Evolutionary conservation across 2,113 vertebrate genomes (phyloP).

Genomic region (Tor tambroides): DNA sequence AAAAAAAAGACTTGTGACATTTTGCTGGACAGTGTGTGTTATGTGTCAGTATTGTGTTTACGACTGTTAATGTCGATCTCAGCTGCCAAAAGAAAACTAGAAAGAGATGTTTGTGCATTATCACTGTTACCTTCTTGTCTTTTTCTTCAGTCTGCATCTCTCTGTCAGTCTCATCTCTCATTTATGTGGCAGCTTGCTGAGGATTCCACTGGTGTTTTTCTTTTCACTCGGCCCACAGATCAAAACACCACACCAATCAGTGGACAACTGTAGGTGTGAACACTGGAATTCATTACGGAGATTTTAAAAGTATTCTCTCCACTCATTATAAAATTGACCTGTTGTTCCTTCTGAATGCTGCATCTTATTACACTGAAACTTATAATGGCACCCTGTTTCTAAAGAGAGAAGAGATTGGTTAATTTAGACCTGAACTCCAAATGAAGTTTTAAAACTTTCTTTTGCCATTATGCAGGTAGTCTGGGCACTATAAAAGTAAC

Average conservation of each 20-base stretch:
- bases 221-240: constrained; percentile 17
- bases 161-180: constrained; percentile 6
- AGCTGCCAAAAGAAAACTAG: neutral
- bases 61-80: neutral
- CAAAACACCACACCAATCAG: constrained; percentile 59
- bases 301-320: constrained; percentile 49
- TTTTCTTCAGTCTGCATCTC: neutral
- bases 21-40: neutral
- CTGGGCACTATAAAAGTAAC: neutral
- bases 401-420: constrained; percentile 33
- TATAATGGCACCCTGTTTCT: constrained; percentile 14
- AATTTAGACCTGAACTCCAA: constrained; percentile 36
- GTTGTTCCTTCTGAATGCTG: constrained; percentile 21
- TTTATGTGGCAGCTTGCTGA: neutral
- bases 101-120: neutral
- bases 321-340: constrained; percentile 49
- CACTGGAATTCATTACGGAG: constrained; percentile 36
- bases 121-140: neutral
- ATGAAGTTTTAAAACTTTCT: constrained; percentile 35
- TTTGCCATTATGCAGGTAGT: constrained; percentile 1
- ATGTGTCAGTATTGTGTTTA: neutral
- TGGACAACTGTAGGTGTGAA: constrained; percentile 55
- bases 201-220: constrained; percentile 5
- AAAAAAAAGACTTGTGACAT: neutral
- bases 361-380: constrained; percentile 32